Conservation (phyloP, 2,888 invertebrate species). For the Chymomyza fuscimana region DNA sequence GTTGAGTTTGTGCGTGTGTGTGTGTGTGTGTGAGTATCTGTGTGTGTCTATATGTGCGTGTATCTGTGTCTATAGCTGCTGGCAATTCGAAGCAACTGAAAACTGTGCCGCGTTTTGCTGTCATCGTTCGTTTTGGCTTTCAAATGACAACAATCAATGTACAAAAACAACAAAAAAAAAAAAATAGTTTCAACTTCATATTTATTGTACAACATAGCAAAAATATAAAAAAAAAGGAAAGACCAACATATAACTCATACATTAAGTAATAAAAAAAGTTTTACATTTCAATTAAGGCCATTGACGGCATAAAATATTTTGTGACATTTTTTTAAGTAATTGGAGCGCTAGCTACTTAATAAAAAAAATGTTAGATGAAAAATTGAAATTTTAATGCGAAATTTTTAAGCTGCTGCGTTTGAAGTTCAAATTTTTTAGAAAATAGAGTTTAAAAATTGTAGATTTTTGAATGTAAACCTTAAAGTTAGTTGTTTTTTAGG, state of each 20-base stretch:
- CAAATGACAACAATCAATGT: not conserved
- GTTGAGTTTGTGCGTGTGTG: not conserved
- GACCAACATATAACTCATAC: not conserved
- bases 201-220: not conserved
- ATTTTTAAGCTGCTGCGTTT: not conserved
- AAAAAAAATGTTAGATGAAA: not conserved
- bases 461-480: too few relatives aligned
- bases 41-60: not conserved
- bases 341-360: not conserved
- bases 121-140: conserved; percentile 34
- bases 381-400: not conserved
- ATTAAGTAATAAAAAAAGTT: not conserved
- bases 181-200: not conserved
- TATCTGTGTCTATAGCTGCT: not conserved
- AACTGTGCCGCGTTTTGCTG: conserved; percentile 41
- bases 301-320: not conserved
- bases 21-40: not conserved
- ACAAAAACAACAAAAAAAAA: not conserved
- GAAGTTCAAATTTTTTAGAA: too few relatives aligned
- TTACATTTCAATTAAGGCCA: not conserved
- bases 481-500: too few relatives aligned
- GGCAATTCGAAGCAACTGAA: conserved; percentile 10
- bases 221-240: not conserved
- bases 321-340: conserved; percentile 4
- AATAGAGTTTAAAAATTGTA: too few relatives aligned